Percentiles rank a stretch among this genome's conserved stretches.
These are phyloP conservation scores for Dastarcus helophoroides DNA, from an alignment of 2,888 invertebrate species.

Conservation along the genomic window DNA sequence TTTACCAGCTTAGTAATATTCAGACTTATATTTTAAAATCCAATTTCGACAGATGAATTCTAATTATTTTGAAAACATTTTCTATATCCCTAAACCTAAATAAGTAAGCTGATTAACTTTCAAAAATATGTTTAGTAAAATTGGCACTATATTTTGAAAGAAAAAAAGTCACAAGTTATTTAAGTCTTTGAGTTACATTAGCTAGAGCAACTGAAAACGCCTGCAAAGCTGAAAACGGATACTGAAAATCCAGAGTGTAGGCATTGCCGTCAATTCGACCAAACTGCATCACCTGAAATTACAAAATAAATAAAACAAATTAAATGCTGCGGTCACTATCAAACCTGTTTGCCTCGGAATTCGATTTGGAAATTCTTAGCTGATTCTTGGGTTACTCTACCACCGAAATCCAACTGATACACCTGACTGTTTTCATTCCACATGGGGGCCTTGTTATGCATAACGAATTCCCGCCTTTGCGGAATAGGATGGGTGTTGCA, in stretches of 20 bases:
- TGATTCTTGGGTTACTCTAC: slow-evolving; percentile 96
- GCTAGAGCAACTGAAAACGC: slow-evolving; percentile 97
- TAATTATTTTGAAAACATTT: too few relatives aligned
- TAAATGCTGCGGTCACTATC: slow-evolving; percentile 8
- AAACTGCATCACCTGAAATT: slow-evolving; percentile 92
- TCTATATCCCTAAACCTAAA: too few relatives aligned
- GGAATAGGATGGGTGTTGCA: slow-evolving; percentile 38
- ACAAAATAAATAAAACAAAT: slow-evolving; percentile 6
- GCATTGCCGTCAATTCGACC: slow-evolving; percentile 97
- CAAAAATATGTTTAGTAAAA: too few relatives aligned
- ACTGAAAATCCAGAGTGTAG: slow-evolving; percentile 97
- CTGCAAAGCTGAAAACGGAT: slow-evolving; percentile 96
- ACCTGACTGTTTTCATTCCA: slow-evolving; percentile 99
- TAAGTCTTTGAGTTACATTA: slow-evolving; percentile 89
- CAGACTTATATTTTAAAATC: too few relatives aligned
- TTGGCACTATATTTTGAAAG: too few relatives aligned
- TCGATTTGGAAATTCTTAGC: slow-evolving; percentile 99
- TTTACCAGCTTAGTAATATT: too few relatives aligned
- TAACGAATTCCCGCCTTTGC: slow-evolving; percentile 70
- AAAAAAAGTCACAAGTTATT: slow-evolving; percentile 43
- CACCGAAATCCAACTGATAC: slow-evolving; percentile 97
- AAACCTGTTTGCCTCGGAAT: slow-evolving; percentile 88
- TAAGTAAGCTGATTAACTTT: too few relatives aligned
- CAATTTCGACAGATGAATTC: too few relatives aligned
- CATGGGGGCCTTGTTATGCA: slow-evolving; percentile 84